Evolutionary conservation across 35 echinoderm and acorn worm species (phyloP).

Genomic region (Apostichopus japonicus): DNA sequence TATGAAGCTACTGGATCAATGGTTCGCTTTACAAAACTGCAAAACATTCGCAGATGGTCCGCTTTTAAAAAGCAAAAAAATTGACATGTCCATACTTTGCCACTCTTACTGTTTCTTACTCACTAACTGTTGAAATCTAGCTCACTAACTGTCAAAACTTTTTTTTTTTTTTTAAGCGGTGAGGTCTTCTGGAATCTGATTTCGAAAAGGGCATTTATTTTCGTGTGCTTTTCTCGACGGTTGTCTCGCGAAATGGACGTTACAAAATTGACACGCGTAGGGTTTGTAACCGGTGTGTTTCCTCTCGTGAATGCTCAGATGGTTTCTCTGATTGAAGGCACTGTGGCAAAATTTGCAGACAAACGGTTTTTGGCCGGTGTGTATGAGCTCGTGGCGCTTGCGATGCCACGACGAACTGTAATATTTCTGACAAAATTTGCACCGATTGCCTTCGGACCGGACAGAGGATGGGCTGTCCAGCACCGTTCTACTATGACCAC

Average conservation of each 20-base stretch:
- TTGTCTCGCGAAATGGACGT: slow-evolving; percentile 22
- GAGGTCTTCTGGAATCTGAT: not conserved
- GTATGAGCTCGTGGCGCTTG: slow-evolving; percentile 38
- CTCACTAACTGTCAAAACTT: too few species aligned
- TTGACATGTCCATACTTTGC: not conserved
- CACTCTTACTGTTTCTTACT: too few species aligned
- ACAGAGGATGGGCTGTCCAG: not conserved
- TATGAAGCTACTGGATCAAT: too few species aligned
- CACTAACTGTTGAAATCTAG: too few species aligned
- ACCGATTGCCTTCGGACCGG: slow-evolving; percentile 26
- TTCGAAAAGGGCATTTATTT: slow-evolving; percentile 3
- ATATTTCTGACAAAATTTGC: slow-evolving; percentile 52
- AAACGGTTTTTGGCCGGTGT: slow-evolving; percentile 60
- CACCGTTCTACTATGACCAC: not conserved
- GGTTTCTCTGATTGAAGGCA: slow-evolving; percentile 65
- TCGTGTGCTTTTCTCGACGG: not conserved
- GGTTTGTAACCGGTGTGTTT: slow-evolving; percentile 82
- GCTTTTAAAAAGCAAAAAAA: not conserved
- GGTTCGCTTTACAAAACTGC: too few species aligned
- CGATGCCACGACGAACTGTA: slow-evolving; percentile 31
- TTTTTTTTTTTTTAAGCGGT: too few species aligned
- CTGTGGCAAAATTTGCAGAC: slow-evolving; percentile 71
- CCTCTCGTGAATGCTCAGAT: slow-evolving; percentile 63
- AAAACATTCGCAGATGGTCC: not conserved
- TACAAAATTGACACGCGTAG: slow-evolving; percentile 71